Percentiles rank a stretch among this genome's conserved stretches.
Evolutionary conservation across 1,140 invertebrate genomes (phyloP).

Genomic region (Cyrtorhinus lividipennis): DNA sequence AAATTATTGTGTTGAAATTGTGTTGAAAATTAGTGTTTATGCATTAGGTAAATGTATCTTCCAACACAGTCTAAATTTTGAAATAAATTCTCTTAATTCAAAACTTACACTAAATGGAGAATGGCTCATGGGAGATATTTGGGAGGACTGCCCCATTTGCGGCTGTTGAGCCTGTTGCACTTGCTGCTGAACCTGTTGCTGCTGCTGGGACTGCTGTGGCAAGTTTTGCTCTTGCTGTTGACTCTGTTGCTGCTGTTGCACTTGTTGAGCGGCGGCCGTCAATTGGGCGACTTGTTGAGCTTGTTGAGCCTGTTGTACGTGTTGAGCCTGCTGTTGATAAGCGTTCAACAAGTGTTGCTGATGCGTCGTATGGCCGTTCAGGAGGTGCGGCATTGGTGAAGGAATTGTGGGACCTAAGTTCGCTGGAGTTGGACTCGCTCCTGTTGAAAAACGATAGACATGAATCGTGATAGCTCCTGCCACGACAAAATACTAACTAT

Average conservation of each 20-base stretch:
- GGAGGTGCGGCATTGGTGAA: slow-evolving; percentile 39
- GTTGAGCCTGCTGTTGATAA: slow-evolving; percentile 29
- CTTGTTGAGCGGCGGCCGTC: slow-evolving; percentile 11
- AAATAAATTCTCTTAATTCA: too few relatives aligned
- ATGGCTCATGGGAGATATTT: slow-evolving; percentile 6
- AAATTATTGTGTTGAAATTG: too few relatives aligned
- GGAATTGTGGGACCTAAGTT: slow-evolving; percentile 9
- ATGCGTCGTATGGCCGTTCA: slow-evolving; percentile 30
- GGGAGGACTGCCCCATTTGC: background rate
- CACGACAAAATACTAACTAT: too few relatives aligned
- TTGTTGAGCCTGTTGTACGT: slow-evolving; percentile 14
- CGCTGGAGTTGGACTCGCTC: slow-evolving; percentile 2
- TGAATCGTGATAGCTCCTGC: too few relatives aligned
- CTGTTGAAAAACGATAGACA: too few relatives aligned
- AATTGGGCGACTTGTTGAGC: background rate
- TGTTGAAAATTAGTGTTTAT: too few relatives aligned
- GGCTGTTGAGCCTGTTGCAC: slow-evolving; percentile 21
- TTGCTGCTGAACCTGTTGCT: slow-evolving; percentile 18
- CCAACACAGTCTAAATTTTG: too few relatives aligned
- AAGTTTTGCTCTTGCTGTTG: slow-evolving; percentile 19
- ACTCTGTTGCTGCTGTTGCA: slow-evolving; percentile 19
- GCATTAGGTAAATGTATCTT: too few relatives aligned
- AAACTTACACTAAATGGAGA: slow-evolving; percentile 4
- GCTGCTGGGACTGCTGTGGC: slow-evolving; percentile 22
- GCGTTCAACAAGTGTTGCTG: slow-evolving; percentile 43